Evolutionary conservation across 2,888 invertebrate genomes (phyloP).

Genomic region (Achlya flavicornis): DNA sequence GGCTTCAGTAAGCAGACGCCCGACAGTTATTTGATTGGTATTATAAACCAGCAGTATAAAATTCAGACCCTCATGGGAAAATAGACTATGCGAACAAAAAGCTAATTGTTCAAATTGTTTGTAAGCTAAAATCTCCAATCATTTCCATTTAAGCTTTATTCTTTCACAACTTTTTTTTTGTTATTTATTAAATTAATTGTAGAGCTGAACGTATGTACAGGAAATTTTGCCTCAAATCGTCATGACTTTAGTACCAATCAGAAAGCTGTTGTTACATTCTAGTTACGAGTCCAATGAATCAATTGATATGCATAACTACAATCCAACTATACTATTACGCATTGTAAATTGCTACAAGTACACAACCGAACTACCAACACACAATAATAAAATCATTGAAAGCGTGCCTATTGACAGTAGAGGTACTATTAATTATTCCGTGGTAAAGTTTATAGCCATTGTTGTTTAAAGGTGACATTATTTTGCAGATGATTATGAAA

Average conservation of each 20-base stretch:
- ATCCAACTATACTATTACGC: conserved; percentile 37
- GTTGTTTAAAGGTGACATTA: neutral
- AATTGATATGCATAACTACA: conserved; percentile 62
- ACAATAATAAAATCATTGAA: conserved; percentile 6
- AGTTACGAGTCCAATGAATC: conserved; percentile 55
- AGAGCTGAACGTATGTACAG: too few species aligned
- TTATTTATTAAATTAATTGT: too few species aligned
- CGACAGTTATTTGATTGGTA: conserved; percentile 36
- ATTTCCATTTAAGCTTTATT: too few species aligned
- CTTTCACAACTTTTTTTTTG: too few species aligned
- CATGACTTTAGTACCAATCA: conserved; percentile 36
- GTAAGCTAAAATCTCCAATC: neutral
- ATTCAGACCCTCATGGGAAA: conserved; percentile 43
- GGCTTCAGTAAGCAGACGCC: conserved; percentile 32
- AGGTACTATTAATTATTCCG: too few species aligned
- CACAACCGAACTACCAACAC: conserved; percentile 18
- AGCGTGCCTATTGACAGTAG: neutral
- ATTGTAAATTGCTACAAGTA: conserved; percentile 31
- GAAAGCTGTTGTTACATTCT: conserved; percentile 48
- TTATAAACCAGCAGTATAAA: conserved; percentile 41
- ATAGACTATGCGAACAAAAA: conserved; percentile 26
- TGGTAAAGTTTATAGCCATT: neutral
- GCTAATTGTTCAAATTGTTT: neutral
- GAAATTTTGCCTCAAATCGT: conserved; percentile 1
- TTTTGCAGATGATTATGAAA: neutral